A percentile compares a stretch with the other conserved stretches of the same genome.
Evolutionary conservation across 2,113 vertebrate species (phyloP).

Genomic region (Aspidoscelis tigris): DNA sequence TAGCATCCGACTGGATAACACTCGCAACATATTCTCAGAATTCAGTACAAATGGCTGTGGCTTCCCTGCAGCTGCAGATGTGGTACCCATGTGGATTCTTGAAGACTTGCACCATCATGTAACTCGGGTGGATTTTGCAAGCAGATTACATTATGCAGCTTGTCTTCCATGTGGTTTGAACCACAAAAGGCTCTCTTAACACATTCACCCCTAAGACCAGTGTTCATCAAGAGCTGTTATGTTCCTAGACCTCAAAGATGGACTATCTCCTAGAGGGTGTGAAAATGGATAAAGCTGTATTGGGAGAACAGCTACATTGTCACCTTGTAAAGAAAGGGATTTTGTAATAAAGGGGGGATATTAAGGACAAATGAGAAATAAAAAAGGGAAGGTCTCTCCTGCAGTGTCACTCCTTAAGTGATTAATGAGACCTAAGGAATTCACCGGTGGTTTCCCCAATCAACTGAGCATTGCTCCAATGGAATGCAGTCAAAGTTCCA

Average conservation of each 20-base stretch:
- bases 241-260: constrained; percentile 48
- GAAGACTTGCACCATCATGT: background rate
- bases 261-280: constrained; percentile 51
- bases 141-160: constrained; percentile 38
- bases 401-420: constrained; percentile 67
- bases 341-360: constrained; percentile 72
- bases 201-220: constrained; percentile 31
- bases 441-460: constrained; percentile 72
- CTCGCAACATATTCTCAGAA: background rate
- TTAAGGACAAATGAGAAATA: constrained; percentile 73
- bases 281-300: constrained; percentile 63
- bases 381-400: constrained; percentile 67
- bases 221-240: constrained; percentile 57
- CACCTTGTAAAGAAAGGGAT: constrained; percentile 65
- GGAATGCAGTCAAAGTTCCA: constrained; percentile 74
- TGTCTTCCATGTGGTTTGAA: constrained; percentile 43
- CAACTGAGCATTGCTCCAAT: constrained; percentile 66
- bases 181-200: constrained; percentile 13
- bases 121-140: constrained; percentile 12
- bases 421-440: constrained; percentile 74
- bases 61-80: too few relatives aligned
- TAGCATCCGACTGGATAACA: too few relatives aligned
- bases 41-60: too few relatives aligned
- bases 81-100: too few relatives aligned
- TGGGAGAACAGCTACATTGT: constrained; percentile 61